Conservation (phyloP, 2,113 vertebrate species). For the Sisor rabdophorus region DNA sequence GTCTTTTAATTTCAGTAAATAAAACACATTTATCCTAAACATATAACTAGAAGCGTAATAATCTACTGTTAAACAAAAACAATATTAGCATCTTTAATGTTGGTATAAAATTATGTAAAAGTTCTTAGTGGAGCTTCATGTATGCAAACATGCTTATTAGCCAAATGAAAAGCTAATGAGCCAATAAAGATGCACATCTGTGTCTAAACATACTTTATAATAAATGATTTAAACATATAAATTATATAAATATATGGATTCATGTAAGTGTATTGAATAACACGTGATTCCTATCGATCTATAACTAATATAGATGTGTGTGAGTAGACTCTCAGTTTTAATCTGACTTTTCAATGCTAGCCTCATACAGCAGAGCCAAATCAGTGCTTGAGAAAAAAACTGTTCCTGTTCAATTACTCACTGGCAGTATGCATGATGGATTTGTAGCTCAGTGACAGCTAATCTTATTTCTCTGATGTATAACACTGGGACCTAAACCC, state of each 20-base stretch:
- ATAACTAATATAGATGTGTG: not conserved
- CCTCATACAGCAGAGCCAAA: not conserved
- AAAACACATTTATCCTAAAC: not conserved
- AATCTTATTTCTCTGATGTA: slow-evolving; percentile 25
- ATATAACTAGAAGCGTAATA: not conserved
- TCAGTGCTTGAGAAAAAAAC: not conserved
- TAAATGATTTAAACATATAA: not conserved
- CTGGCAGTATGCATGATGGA: not conserved
- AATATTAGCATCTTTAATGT: not conserved
- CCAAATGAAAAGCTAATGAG: not conserved
- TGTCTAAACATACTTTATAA: not conserved
- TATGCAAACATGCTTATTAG: not conserved
- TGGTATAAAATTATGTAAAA: not conserved
- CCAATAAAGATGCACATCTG: not conserved
- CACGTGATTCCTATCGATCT: not conserved
- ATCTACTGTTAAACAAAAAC: too few relatives aligned
- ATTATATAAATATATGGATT: not conserved
- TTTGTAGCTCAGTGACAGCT: slow-evolving; percentile 7
- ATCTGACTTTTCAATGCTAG: not conserved
- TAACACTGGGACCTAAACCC: not conserved
- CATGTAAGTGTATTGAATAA: not conserved
- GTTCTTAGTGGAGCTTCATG: not conserved
- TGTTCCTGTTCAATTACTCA: slow-evolving; percentile 7
- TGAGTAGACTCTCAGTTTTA: not conserved
- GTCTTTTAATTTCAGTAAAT: too few relatives aligned